Evolutionary conservation across 2,888 invertebrate genomes (phyloP), one percentile per base, ranked within the genome.

Genomic region (Athalia cordata): DNA sequence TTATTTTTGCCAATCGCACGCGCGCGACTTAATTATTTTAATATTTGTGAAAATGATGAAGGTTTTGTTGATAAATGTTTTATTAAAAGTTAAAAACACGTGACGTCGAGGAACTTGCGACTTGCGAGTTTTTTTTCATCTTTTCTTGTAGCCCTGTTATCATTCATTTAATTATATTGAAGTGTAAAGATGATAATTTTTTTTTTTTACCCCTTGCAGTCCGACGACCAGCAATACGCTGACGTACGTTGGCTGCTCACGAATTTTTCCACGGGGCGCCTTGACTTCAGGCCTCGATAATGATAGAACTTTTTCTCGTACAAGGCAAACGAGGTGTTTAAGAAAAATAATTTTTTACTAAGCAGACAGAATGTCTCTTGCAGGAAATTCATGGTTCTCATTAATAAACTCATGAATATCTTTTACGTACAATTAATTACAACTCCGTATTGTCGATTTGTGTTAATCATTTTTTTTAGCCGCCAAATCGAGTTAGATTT

Each of bases 201-300:
- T 13, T 8, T 29, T n/a, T 8, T 7, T 5, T 0, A 15, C 75
- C 62, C 75, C 75, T 61, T 29, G 43, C 9, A 7, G 64, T 75
- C 62, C 49, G 75, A 7, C 49, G 29, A 75, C 75, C 62, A 52
- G 62, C 49, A 47, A 62, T 29, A 9, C 50, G 29, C 52, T 61
- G 50, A 62, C 62, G 75, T 50, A 29, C 4, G 64, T 43, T 61
- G 61, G 75, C 75, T 75, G 75, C 75, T 75, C 62, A 52, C 62
- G 45, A 43, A 49, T 50, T 50, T 15, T 50, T 15, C 49, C 61
- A 75, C 62, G 75, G 29, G 29, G 75, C 75, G 75, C 62, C 29
- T 50, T 62, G 29, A 52, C 43, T 50, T 7, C 8, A 8, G 62
- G 49, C 72, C 59, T 47, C 47, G 9, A 47, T 59, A 49, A 61